Base-by-base conservation (phyloP, 2,113 vertebrate species). In the Cromileptes altivelis region DNA sequence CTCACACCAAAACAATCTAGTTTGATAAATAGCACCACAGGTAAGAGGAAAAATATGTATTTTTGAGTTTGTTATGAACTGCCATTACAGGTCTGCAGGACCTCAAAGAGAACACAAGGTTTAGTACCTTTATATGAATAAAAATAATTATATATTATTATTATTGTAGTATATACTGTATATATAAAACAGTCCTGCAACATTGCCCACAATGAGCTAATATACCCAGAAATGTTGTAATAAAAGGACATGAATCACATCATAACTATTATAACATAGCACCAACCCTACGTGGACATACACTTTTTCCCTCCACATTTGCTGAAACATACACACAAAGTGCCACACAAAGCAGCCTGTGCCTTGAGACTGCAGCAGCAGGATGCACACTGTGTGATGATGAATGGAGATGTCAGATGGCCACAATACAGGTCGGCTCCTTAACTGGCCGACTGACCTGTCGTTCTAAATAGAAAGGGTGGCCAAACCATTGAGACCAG, bases 361-460 rank as follows among this genome's bases (percentile, higher is more conserved):
- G 71, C 78, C 75, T 58, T 11, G 74, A 86, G 75, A 71, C 52
- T 33, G 58, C 74, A 81, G 70, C 69, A 79, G 83, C 57, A 74
- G 82, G 86, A 87, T 70, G 60, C 75, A 88, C 83, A 30, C 70
- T 52, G 89, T 45, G 62, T 67, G 70, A 85, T 89, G 91, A 92
- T 93, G 84, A 94, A 93, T 90, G 80, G 89, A 86, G 85, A 91
- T 76, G 91, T 91, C 91, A 90, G 52, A 68, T 30, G 74, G 81
- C 65, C 88, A 92, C 89, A 94, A 89, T 80, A 79, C 69, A 91
- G 87, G 83, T 81, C 37, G 80, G 61, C 81, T 81, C 80, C 76
- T 87, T 81, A 89, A 91, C 90, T 87, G 89, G 85, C 77, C 33
- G 56, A 82, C 78, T 87, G 92, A 93, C 91, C 90, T 27, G 83